Evolutionary conservation across 2,888 invertebrate genomes (phyloP).

Genomic region (Stenolophus ochropezus): DNA sequence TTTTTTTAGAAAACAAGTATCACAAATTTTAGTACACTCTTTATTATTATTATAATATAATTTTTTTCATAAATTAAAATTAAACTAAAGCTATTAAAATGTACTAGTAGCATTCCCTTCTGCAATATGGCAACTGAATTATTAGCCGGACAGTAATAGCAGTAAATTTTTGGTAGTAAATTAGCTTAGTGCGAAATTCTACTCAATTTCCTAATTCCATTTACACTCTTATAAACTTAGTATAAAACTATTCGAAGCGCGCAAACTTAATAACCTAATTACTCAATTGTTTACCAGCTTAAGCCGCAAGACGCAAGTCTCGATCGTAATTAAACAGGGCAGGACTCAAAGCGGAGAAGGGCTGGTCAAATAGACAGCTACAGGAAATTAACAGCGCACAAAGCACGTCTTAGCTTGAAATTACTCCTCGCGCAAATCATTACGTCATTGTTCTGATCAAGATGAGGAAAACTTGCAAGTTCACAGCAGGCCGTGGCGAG

Average conservation of each 20-base stretch:
- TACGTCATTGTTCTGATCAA: slow-evolving; percentile 55
- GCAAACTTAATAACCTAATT: slow-evolving; percentile 48
- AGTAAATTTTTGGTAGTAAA: not conserved
- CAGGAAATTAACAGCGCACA: slow-evolving; percentile 55
- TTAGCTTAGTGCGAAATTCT: not conserved
- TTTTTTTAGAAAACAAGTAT: too few relatives aligned
- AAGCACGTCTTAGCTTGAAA: slow-evolving; percentile 52
- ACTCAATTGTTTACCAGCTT: slow-evolving; percentile 41
- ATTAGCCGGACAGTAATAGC: too few relatives aligned
- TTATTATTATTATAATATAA: too few relatives aligned
- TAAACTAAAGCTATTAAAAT: too few relatives aligned
- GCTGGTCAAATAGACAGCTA: slow-evolving; percentile 55
- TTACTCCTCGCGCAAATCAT: slow-evolving; percentile 39
- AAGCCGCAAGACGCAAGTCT: slow-evolving; percentile 20
- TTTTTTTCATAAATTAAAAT: too few relatives aligned
- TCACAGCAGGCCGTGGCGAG: not conserved
- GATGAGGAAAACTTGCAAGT: slow-evolving; percentile 56
- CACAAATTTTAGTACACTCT: too few relatives aligned
- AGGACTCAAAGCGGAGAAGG: slow-evolving; percentile 9
- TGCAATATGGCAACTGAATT: too few relatives aligned
- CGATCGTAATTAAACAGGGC: slow-evolving; percentile 48
- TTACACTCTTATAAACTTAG: not conserved
- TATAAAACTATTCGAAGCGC: not conserved
- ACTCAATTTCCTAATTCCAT: not conserved
- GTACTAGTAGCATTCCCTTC: too few relatives aligned